Evolutionary conservation across 2,888 invertebrate genomes (phyloP).

Genomic region (Buathra laborator): DNA sequence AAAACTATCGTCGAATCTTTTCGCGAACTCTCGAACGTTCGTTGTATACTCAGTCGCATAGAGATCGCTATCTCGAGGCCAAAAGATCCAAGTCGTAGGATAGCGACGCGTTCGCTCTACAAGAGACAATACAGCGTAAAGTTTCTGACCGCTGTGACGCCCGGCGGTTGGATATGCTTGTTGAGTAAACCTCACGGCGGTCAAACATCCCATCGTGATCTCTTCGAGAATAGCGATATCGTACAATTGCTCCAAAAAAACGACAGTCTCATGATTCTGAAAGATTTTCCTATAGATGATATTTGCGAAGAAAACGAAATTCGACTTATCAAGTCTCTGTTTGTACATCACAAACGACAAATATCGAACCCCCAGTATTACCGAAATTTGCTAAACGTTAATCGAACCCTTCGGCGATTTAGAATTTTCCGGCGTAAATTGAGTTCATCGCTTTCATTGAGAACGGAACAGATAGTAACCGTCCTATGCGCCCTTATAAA

Average conservation of each 20-base stretch:
- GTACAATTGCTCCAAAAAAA: conserved; percentile 45
- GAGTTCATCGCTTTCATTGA: background rate
- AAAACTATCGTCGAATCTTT: background rate
- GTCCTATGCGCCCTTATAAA: conserved; percentile 50
- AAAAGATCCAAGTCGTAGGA: background rate
- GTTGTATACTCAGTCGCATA: conserved; percentile 31
- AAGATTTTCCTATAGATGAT: conserved; percentile 74
- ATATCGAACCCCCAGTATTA: background rate
- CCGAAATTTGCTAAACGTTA: conserved; percentile 27
- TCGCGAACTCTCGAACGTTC: background rate
- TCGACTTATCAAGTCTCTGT: conserved; percentile 64
- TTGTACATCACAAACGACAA: conserved; percentile 32
- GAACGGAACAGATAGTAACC: conserved; percentile 32
- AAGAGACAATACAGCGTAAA: conserved; percentile 68
- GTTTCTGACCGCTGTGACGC: conserved; percentile 72
- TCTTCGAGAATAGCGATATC: conserved; percentile 70
- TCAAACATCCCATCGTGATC: conserved; percentile 68
- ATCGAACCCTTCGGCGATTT: conserved; percentile 35
- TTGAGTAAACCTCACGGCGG: conserved; percentile 71
- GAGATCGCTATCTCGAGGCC: conserved; percentile 29
- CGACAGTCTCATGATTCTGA: conserved; percentile 73
- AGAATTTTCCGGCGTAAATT: conserved; percentile 43
- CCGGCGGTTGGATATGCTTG: conserved; percentile 70
- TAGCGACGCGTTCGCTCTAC: conserved; percentile 52
- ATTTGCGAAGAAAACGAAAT: conserved; percentile 63